Percentiles rank a stretch among this genome's conserved stretches.
Conservation (phyloP, 2,888 invertebrate genomes). For the Galeopsomyia nigrocyanea region DNA sequence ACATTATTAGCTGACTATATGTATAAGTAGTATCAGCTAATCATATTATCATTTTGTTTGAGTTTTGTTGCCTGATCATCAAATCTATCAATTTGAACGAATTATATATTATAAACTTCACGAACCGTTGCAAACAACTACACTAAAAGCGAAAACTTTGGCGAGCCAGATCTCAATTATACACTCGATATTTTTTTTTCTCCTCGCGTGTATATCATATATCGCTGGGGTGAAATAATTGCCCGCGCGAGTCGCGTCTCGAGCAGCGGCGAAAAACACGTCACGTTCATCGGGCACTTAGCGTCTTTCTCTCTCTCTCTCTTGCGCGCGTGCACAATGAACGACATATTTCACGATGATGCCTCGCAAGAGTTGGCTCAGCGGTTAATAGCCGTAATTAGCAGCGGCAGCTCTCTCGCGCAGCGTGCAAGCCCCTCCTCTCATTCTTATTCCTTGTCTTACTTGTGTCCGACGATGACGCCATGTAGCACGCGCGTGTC, state of each 20-base stretch:
- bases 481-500: no score
- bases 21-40: no score
- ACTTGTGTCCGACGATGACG: not conserved
- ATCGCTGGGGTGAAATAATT: slow-evolving; percentile 31
- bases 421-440: slow-evolving; percentile 2
- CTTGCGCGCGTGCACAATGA: slow-evolving; percentile 26
- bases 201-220: not conserved
- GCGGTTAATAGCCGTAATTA: slow-evolving; percentile 48
- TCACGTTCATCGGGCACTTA: slow-evolving; percentile 36
- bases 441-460: not conserved
- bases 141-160: slow-evolving; percentile 12
- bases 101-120: no score
- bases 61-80: no score
- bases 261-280: slow-evolving; percentile 28
- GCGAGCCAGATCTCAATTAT: not conserved
- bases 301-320: not conserved
- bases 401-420: slow-evolving; percentile 12
- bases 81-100: no score
- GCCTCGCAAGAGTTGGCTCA: slow-evolving; percentile 40
- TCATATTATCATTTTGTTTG: no score
- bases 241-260: slow-evolving; percentile 2
- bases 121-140: no score
- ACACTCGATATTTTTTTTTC: slow-evolving; percentile 7
- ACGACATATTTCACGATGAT: slow-evolving; percentile 41
- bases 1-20: no score